Conservation (phyloP, 2,888 invertebrate species). For the Terebella lapidaria region DNA sequence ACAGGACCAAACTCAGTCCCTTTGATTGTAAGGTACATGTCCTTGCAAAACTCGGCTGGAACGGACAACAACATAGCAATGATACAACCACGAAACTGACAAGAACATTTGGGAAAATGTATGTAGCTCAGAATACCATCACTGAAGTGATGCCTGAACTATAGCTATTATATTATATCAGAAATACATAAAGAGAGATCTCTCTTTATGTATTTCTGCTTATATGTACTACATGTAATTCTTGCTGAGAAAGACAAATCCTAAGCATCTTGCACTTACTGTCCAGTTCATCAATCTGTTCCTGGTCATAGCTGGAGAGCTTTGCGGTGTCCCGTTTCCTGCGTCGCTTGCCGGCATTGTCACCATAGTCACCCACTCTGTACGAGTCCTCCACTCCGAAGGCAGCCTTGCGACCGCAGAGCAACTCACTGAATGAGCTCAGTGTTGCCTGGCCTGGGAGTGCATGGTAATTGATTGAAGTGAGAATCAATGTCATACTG, state of each 20-base stretch:
- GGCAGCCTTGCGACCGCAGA: constrained; percentile 2
- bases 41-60: constrained; percentile 36
- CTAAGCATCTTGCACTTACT: neutral
- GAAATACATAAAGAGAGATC: neutral
- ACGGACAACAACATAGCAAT: no score
- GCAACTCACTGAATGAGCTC: neutral
- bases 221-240: no score
- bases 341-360: neutral
- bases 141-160: no score
- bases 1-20: constrained; percentile 37
- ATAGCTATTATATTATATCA: no score
- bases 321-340: neutral
- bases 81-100: no score
- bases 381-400: constrained; percentile 3
- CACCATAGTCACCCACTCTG: neutral
- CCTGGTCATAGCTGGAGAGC: neutral
- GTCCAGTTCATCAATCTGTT: neutral
- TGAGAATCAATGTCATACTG: neutral
- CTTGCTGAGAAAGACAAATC: no score
- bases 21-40: constrained; percentile 31
- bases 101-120: no score
- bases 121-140: no score
- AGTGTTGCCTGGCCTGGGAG: neutral
- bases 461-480: neutral
- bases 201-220: no score